Percentiles rank a stretch among this genome's conserved stretches.
These are phyloP conservation scores for Rapana venosa DNA, from an alignment of 2,888 invertebrate species.

Conservation along the genomic window DNA sequence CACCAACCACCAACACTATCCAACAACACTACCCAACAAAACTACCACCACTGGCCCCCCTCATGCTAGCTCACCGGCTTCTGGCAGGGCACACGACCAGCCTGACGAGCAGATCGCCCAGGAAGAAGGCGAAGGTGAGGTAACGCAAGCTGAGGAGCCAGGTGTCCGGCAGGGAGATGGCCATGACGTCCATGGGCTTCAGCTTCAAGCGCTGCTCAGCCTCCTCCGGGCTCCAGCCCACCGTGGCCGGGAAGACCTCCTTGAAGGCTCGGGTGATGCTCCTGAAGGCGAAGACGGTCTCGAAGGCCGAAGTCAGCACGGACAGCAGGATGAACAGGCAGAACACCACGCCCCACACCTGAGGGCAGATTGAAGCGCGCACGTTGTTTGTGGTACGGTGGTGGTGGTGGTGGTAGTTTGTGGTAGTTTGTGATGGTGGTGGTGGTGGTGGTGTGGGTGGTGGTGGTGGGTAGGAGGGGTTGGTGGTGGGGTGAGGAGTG, in stretches of 20 bases:
- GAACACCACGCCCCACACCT: slow-evolving; percentile 2
- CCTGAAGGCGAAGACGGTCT: not conserved
- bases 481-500: too few species aligned
- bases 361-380: not conserved
- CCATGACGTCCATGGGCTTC: not conserved
- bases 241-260: not conserved
- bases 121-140: slow-evolving; percentile 4
- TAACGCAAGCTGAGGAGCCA: not conserved
- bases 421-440: too few species aligned
- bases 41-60: not conserved
- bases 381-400: too few species aligned
- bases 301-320: not conserved
- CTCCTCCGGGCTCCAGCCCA: not conserved
- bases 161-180: not conserved
- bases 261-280: not conserved
- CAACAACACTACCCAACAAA: not conserved
- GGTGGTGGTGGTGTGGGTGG: too few species aligned
- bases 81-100: not conserved
- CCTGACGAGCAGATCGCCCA: not conserved
- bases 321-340: slow-evolving; percentile 3
- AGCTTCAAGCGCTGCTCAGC: not conserved
- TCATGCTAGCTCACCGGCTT: not conserved
- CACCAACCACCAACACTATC: too few species aligned
- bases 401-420: too few species aligned
- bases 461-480: too few species aligned